Evolutionary conservation across 1,140 invertebrate genomes (phyloP), one percentile per base, ranked within the genome.

Genomic region (Trinorchestia longiramus): DNA sequence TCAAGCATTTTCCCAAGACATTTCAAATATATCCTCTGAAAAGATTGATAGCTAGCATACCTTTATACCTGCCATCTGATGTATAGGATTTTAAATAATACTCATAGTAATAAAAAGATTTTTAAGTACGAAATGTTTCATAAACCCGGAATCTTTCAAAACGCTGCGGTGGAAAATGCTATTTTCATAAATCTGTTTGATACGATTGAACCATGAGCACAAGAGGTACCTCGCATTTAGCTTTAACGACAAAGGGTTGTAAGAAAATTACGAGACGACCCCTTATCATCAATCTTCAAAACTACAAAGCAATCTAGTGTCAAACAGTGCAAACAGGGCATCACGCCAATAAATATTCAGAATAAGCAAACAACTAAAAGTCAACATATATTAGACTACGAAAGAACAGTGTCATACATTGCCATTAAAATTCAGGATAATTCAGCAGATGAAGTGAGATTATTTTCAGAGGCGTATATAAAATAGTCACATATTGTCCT

Each of bases 1-100:
- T 77, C 45, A 77, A 19, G 95, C 95, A 41, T 96, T 96, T 43
- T 95, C 95, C 42, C 44, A 95, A 0, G 96, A 96, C 36, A 6
- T 23, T 3, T 53, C 28, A 36, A 77, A 28, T 77, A 77, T 77
- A 77, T 36, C 28, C 11, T 23, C 28, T 77, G 11, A 77, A 77
- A 36, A 77, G 28, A 77, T 23, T 36, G 1, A 36, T 36, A 77
- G 62, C 28, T 77, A 36, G 36, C 47, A 36, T 77, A 77, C 36
- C 8, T 77, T 36, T 3, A 77, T 28, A 77, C 15, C 62, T 77
- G 62, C 62, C 62, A 77, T 77, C 1, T 36, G 36, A 77, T 77
- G 28, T 19, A 77, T 77, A 77, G 62, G 62, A 77, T 77, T 3
- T 23, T 77, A 23, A 77, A 77, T 77, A 77, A 77, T 77, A 77